These are phyloP conservation scores for Forbesichthys agassizii DNA, from an alignment of 2,113 vertebrate genomes.

Conservation along the genomic window DNA sequence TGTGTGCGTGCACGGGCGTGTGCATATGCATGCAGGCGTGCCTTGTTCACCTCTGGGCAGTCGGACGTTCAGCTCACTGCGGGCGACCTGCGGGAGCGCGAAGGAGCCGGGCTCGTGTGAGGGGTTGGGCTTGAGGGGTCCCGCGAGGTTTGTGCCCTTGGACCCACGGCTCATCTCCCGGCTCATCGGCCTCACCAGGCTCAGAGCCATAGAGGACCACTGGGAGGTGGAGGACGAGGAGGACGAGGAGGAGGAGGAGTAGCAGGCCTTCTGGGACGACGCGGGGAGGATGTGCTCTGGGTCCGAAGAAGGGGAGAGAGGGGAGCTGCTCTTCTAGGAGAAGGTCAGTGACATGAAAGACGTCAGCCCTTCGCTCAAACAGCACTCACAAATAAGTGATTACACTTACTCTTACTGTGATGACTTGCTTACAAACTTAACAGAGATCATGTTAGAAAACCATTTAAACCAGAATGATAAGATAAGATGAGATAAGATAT, in stretches of 20 bases:
- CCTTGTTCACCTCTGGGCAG: slow-evolving; percentile 73
- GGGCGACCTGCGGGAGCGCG: slow-evolving; percentile 74
- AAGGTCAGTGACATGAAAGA: slow-evolving; percentile 1
- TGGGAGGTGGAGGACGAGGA: slow-evolving; percentile 62
- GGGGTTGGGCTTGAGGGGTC: slow-evolving; percentile 41
- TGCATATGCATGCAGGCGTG: not conserved
- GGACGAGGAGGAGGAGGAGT: slow-evolving; percentile 49
- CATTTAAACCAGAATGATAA: too few species aligned
- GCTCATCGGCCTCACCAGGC: slow-evolving; percentile 63
- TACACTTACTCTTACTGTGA: too few species aligned
- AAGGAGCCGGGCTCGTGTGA: slow-evolving; percentile 45
- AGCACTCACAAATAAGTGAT: not conserved
- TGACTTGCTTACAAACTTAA: too few species aligned
- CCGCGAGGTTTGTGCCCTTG: slow-evolving; percentile 45
- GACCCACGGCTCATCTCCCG: slow-evolving; percentile 48
- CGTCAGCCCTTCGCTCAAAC: slow-evolving; percentile 5
- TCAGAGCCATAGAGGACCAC: slow-evolving; percentile 72
- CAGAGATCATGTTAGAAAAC: too few species aligned
- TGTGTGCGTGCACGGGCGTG: not conserved
- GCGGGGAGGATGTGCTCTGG: slow-evolving; percentile 48
- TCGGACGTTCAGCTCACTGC: slow-evolving; percentile 81
- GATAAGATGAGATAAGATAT: too few species aligned
- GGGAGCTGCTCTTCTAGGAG: slow-evolving; percentile 59
- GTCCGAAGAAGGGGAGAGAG: slow-evolving; percentile 37
- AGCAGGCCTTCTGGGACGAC: slow-evolving; percentile 66